Conservation (phyloP, 2,797 vertebrate species). For the Eidolon dupreanum region DNA sequence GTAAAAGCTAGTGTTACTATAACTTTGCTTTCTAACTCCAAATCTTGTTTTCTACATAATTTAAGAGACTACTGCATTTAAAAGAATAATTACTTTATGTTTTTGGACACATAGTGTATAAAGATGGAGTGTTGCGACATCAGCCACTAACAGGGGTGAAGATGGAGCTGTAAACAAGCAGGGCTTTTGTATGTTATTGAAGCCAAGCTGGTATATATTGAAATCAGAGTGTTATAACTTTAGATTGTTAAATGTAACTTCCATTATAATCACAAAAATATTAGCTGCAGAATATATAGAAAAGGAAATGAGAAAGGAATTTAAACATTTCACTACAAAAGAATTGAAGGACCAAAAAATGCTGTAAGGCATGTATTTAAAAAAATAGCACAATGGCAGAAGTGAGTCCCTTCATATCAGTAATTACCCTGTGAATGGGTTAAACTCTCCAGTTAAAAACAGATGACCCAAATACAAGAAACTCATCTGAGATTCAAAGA, state of each 20-base stretch:
- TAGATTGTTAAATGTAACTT: background rate
- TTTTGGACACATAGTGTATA: background rate
- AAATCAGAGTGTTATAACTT: background rate
- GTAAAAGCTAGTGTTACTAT: background rate
- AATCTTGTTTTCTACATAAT: background rate
- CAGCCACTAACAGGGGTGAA: background rate
- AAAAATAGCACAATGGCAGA: background rate
- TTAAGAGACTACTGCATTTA: background rate
- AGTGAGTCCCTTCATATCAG: background rate
- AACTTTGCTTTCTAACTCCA: background rate
- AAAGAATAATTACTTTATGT: background rate
- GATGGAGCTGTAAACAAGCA: background rate
- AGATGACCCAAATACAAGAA: background rate
- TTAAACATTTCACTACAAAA: background rate
- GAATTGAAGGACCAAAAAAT: background rate
- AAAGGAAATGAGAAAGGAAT: background rate
- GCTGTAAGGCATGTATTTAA: background rate
- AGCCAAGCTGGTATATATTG: background rate
- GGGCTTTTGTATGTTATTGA: background rate
- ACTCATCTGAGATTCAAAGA: background rate
- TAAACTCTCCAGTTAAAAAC: background rate
- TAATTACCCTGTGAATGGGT: background rate
- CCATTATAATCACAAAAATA: background rate
- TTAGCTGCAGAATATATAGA: background rate
- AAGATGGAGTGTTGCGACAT: background rate